Conservation (phyloP, 2,797 vertebrate genomes). For the Carcharodon carcharias region DNA sequence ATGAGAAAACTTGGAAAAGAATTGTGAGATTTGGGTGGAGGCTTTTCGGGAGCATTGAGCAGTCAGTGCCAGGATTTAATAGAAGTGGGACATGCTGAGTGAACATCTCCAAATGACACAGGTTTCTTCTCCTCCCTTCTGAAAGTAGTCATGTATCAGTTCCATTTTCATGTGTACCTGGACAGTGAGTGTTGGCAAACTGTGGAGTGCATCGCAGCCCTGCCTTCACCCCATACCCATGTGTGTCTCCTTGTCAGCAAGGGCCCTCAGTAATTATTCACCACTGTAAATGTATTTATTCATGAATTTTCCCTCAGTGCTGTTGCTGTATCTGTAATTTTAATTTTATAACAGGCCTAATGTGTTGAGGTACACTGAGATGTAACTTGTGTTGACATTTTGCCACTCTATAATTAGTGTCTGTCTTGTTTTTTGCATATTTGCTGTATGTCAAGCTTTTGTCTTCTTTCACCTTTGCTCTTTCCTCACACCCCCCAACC, state of each 20-base stretch:
- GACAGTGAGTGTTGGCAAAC: no score
- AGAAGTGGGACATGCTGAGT: no score
- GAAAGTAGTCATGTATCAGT: background rate
- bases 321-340: background rate
- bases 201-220: background rate
- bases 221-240: background rate
- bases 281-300: background rate
- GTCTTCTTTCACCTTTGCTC: background rate
- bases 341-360: background rate
- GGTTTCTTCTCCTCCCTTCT: background rate
- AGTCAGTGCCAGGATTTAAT: no score
- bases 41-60: no score
- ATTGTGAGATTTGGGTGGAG: no score
- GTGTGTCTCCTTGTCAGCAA: background rate
- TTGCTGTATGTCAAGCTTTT: no score
- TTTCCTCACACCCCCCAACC: background rate
- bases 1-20: no score
- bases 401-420: no score
- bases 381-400: no score
- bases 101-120: no score
- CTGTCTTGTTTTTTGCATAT: no score
- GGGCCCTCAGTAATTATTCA: background rate
- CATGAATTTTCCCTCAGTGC: background rate
- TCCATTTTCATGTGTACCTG: background rate
- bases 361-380: background rate